Conservation (phyloP, 2,113 vertebrate genomes). For the Albula glossodonta region DNA sequence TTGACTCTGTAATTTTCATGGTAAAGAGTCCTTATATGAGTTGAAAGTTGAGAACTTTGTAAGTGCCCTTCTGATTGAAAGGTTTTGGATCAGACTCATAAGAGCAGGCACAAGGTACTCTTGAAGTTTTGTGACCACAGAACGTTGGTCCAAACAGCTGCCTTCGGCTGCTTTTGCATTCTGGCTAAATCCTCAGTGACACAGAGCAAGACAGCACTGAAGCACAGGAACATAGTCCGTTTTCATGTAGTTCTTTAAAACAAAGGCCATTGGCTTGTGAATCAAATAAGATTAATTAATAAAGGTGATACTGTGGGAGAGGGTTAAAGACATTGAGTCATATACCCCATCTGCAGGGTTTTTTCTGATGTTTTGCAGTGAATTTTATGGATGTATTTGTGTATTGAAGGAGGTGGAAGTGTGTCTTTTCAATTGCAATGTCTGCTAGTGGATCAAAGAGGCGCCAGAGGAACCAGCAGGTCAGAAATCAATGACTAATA, state of each 20-base stretch:
- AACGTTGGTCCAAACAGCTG: background rate
- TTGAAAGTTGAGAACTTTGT: background rate
- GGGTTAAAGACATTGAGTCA: too few relatives aligned
- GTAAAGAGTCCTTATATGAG: too few relatives aligned
- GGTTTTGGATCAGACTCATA: background rate
- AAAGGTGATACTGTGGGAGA: too few relatives aligned
- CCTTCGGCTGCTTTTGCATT: background rate
- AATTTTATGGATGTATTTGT: too few relatives aligned
- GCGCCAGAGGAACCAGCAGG: background rate
- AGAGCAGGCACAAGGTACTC: background rate
- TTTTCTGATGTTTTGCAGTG: too few relatives aligned
- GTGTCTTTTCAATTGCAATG: background rate
- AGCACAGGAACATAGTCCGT: background rate
- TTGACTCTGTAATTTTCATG: background rate
- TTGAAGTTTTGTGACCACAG: background rate
- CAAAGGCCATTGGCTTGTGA: background rate
- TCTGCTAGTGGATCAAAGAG: background rate
- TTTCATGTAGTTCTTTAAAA: background rate
- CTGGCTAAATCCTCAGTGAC: background rate
- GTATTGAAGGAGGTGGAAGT: background rate
- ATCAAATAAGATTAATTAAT: too few relatives aligned
- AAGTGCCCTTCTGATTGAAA: background rate
- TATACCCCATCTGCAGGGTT: too few relatives aligned
- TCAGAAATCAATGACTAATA: background rate
- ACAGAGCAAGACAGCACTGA: background rate